A percentile compares a stretch with the other conserved stretches of the same genome.
These are phyloP conservation scores for Stenolophus ochropezus DNA, from an alignment of 2,888 invertebrate species.

Conservation along the genomic window DNA sequence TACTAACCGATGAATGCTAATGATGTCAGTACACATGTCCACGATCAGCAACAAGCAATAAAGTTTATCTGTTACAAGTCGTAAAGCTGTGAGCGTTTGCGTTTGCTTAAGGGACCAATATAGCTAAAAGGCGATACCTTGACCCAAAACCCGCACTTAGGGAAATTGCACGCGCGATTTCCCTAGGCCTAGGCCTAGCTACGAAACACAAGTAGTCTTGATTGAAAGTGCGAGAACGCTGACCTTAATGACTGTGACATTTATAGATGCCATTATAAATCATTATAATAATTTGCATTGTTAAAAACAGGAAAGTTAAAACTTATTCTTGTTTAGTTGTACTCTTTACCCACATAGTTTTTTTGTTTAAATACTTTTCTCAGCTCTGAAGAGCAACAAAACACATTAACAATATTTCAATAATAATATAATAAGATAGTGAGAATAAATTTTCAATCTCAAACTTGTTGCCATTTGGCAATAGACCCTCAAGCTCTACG, in stretches of 20 bases:
- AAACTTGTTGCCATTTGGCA: too few species aligned
- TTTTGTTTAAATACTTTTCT: not conserved
- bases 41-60: not conserved
- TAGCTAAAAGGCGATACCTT: not conserved
- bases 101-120: not conserved
- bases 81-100: not conserved
- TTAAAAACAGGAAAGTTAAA: conserved; percentile 46
- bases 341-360: conserved; percentile 37
- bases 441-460: too few species aligned
- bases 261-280: conserved; percentile 47
- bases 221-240: conserved; percentile 42
- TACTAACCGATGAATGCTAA: not conserved
- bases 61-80: not conserved
- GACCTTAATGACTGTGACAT: conserved; percentile 57
- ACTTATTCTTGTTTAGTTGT: conserved; percentile 13
- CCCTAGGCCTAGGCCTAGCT: too few species aligned
- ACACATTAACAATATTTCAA: too few species aligned
- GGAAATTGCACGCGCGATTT: not conserved
- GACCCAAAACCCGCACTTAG: not conserved
- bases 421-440: too few species aligned
- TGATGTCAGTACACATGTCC: not conserved
- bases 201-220: not conserved
- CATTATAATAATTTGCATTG: conserved; percentile 55
- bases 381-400: too few species aligned
- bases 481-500: too few species aligned